Percentiles rank a stretch among this genome's conserved stretches.
These are phyloP conservation scores for Anas flavirostris DNA, from an alignment of 2,797 vertebrate species.

Conservation along the genomic window DNA sequence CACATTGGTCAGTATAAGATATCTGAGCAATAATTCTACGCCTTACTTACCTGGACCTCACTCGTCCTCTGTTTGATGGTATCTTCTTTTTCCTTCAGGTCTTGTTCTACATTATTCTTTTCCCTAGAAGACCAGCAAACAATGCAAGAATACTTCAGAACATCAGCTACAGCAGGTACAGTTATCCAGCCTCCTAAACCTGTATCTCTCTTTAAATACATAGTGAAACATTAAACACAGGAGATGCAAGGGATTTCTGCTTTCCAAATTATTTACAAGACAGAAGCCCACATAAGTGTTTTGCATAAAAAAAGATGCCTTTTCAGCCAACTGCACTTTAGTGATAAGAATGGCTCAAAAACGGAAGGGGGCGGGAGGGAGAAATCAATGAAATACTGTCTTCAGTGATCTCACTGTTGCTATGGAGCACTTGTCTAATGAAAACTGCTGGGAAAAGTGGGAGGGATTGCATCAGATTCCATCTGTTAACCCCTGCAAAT, in stretches of 20 bases:
- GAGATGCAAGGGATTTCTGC: conserved; percentile 67
- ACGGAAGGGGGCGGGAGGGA: conserved; percentile 74
- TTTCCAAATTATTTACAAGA: conserved; percentile 73
- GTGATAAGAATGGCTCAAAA: conserved; percentile 79
- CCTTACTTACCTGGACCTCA: conserved; percentile 91
- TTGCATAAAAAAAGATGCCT: conserved; percentile 70
- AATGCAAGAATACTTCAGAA: conserved; percentile 92
- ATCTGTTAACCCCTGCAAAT: conserved; percentile 77
- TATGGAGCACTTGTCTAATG: conserved; percentile 82
- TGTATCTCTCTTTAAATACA: conserved; percentile 85
- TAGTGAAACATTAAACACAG: conserved; percentile 78
- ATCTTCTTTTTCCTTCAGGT: conserved; percentile 96
- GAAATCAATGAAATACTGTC: conserved; percentile 84
- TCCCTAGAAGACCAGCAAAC: conserved; percentile 96
- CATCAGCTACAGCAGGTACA: conserved; percentile 84
- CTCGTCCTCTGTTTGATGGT: conserved; percentile 88
- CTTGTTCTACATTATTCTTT: conserved; percentile 94
- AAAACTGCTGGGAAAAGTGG: conserved; percentile 75
- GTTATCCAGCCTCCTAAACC: conserved; percentile 84
- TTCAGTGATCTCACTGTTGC: conserved; percentile 86
- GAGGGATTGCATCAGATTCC: conserved; percentile 81
- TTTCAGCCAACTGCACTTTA: conserved; percentile 77
- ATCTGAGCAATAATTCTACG: background rate
- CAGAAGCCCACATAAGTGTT: conserved; percentile 67
- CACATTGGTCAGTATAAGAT: background rate